Evolutionary conservation across 2,888 invertebrate species (phyloP).

Genomic region (Hartigia nigra): DNA sequence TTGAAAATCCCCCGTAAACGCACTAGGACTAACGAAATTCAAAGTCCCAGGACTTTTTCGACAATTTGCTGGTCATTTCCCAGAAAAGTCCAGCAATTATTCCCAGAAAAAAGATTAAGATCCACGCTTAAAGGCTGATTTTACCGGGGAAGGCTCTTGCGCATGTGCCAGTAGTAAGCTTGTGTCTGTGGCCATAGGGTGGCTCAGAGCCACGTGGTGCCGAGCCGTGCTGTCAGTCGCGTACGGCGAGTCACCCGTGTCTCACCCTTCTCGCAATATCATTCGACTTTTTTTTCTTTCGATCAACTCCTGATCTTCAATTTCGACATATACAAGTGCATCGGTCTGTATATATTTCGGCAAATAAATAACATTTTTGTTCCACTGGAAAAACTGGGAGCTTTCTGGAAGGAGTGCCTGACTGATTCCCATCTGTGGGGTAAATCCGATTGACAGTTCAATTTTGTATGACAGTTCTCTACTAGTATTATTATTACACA

Average conservation of each 20-base stretch:
- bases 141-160: not conserved
- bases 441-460: not conserved
- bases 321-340: not conserved
- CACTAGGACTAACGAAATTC: not conserved
- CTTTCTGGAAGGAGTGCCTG: not conserved
- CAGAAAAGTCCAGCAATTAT: not conserved
- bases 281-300: not conserved
- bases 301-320: not conserved
- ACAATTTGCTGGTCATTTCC: not conserved
- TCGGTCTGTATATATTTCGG: not conserved
- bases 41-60: not conserved
- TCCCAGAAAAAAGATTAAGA: not conserved
- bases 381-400: not conserved
- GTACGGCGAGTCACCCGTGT: slow-evolving; percentile 54
- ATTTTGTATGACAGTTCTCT: not conserved
- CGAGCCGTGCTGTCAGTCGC: slow-evolving; percentile 61
- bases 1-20: not conserved
- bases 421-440: not conserved
- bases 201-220: slow-evolving; percentile 58
- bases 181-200: slow-evolving; percentile 39
- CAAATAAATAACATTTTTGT: not conserved
- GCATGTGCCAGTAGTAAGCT: slow-evolving; percentile 18
- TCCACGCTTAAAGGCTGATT: not conserved
- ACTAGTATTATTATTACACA: not conserved
- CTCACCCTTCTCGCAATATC: not conserved